phyloP scores from a whole-genome alignment of 2,888 invertebrate genomes.

The Leptopilina syphax region DNA sequence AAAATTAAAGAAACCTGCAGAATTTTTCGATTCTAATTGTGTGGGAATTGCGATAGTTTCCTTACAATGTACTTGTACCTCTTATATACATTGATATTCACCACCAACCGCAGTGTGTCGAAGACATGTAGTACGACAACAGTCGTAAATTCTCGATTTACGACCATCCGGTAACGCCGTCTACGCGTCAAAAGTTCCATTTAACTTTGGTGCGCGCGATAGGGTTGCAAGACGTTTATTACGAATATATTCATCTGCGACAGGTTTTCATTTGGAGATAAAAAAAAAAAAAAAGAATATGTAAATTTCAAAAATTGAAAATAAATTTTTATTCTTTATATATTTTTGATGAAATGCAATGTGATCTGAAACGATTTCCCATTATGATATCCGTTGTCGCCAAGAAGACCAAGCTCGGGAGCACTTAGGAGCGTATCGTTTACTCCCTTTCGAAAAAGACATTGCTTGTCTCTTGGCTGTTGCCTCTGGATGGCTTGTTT shows the following conservation, averaged over 20 bases:
- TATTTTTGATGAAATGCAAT: constrained; percentile 18
- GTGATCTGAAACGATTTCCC: constrained; percentile 49
- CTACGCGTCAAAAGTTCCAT: constrained; percentile 54
- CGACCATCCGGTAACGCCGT: constrained; percentile 55
- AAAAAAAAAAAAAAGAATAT: background rate
- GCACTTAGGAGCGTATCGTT: constrained; percentile 72
- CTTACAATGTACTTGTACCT: constrained; percentile 45
- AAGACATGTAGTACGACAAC: constrained; percentile 56
- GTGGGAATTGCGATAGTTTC: constrained; percentile 6
- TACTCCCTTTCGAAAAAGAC: constrained; percentile 66
- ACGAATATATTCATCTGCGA: background rate
- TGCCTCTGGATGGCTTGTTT: constrained; percentile 50
- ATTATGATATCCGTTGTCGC: constrained; percentile 65
- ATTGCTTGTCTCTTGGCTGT: constrained; percentile 52
- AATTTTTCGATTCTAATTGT: background rate
- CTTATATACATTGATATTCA: constrained; percentile 14
- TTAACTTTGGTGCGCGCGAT: constrained; percentile 53
- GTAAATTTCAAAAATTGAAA: background rate
- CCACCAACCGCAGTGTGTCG: constrained; percentile 49
- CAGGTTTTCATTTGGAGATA: constrained; percentile 5
- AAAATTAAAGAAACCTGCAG: background rate
- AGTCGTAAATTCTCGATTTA: constrained; percentile 63
- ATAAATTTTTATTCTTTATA: background rate
- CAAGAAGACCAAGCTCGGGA: constrained; percentile 58
- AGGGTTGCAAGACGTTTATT: constrained; percentile 21